Evolutionary conservation across 2,797 vertebrate genomes (phyloP), one percentile per base, ranked within the genome.

Genomic region (Spizella passerina): DNA sequence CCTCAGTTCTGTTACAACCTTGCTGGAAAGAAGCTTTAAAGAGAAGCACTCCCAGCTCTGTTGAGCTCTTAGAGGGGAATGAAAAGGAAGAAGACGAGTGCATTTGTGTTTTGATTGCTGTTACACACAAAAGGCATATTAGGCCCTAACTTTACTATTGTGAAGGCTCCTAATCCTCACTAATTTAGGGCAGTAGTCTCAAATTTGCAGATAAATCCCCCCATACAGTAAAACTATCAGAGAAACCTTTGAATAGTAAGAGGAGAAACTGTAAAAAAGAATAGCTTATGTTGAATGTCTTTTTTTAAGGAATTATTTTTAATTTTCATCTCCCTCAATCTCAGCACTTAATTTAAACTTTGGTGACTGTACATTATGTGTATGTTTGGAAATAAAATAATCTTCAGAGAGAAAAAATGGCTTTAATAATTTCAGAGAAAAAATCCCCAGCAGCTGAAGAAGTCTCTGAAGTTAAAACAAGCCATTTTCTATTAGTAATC

Each of bases 11-110:
- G 44, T 68, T 92, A 88, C 53, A 89, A 68, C 20, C 43, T 85
- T 87, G 39, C 53, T 78, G 76, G 84, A 81, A 94, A 85, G 59
- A 32, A 78, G 44, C 60, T 87, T 94, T 89, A 94, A 87, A 96
- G 65, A 23, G 44, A 87, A 64, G 34, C 80, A 53, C 18, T 86
- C 24, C 21, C 53, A 55, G 15, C 24, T 88, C 34, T 80, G 22
- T 41, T 43, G 49, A 92, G 47, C 32, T 73, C 53, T 82, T 47
- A 46, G 49, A 72, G 47, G 4, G 38, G 11, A 55, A 55, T 46
- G 57, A 49, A 79, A 86, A 88, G 56, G 41, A 91, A n/a, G 52
- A 89, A 94, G 79, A 65, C 32, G 34, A 82, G 61, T 78, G 7
- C 43, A 55, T 93, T 72, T 87, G 60, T 73, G 56, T 90, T 96